phyloP scores from a whole-genome alignment of 1,140 invertebrate genomes.

The Pseudachorutes palmiensis region DNA sequence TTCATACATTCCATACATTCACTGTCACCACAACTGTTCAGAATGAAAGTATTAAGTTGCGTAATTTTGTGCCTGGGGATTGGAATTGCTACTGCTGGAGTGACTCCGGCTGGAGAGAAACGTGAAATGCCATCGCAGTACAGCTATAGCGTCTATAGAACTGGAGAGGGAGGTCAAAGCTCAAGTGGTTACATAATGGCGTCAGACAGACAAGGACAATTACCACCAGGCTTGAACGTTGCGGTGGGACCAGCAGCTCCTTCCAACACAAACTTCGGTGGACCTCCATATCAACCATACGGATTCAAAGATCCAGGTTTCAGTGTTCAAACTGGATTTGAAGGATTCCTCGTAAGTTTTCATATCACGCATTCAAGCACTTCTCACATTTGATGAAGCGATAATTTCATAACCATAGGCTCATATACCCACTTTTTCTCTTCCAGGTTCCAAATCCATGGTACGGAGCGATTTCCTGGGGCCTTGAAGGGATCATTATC shows the following conservation, averaged over 20 bases:
- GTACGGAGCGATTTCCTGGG: conserved; percentile 34
- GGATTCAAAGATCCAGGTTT: conserved; percentile 36
- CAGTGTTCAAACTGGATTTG: conserved; percentile 36
- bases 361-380: neutral
- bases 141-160: neutral
- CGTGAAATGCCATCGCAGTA: neutral
- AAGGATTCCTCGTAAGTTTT: conserved; percentile 35
- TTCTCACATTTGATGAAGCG: neutral
- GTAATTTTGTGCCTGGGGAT: neutral
- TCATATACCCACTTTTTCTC: neutral
- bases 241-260: neutral
- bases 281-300: conserved; percentile 18
- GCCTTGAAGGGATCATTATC: conserved; percentile 36
- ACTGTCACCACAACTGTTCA: neutral
- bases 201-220: neutral
- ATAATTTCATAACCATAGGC: neutral
- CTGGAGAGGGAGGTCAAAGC: neutral
- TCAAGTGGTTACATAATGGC: neutral
- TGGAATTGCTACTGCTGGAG: neutral
- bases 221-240: neutral
- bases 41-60: neutral
- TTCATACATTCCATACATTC: neutral
- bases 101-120: neutral
- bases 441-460: conserved; percentile 35
- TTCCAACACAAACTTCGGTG: neutral